Evolutionary conservation across 2,888 invertebrate species (phyloP).

Genomic region (Ennomos erosarius): DNA sequence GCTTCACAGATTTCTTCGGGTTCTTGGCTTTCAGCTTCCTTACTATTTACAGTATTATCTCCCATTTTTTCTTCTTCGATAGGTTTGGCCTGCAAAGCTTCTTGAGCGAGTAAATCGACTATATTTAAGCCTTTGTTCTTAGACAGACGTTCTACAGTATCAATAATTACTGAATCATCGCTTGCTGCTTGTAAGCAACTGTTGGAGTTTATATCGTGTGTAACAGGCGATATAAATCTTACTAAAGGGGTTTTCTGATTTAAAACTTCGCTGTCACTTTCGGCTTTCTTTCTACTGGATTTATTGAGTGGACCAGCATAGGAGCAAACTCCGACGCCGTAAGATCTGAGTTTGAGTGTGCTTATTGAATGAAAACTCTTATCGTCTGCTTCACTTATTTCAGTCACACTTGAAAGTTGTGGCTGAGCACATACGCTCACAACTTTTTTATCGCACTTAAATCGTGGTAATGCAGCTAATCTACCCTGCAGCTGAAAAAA

Average conservation of each 20-base stretch:
- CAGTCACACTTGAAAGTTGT: conserved; percentile 62
- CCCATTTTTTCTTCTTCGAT: conserved; percentile 31
- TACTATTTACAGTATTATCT: conserved; percentile 52
- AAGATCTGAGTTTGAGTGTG: conserved; percentile 46
- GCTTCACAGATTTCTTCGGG: conserved; percentile 44
- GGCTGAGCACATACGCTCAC: conserved; percentile 57
- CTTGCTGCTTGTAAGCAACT: conserved; percentile 61
- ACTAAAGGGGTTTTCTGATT: conserved; percentile 12
- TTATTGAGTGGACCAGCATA: conserved; percentile 9
- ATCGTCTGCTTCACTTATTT: conserved; percentile 61
- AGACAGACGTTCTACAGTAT: conserved; percentile 57
- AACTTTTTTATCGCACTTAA: conserved; percentile 55
- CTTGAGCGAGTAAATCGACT: conserved; percentile 60
- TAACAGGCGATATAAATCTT: conserved; percentile 44
- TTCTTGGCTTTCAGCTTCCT: conserved; percentile 43
- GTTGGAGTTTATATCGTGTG: conserved; percentile 46
- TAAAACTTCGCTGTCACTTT: conserved; percentile 49
- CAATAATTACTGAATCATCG: conserved; percentile 61
- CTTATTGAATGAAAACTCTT: conserved; percentile 40
- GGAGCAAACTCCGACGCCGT: conserved; percentile 42
- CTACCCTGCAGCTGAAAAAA: conserved; percentile 71
- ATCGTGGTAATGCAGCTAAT: conserved; percentile 57
- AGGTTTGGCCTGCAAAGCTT: conserved; percentile 53
- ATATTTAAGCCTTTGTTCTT: conserved; percentile 58
- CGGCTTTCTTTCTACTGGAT: conserved; percentile 38